These are phyloP conservation scores for Patella depressa DNA, from an alignment of 2,888 invertebrate genomes.

Conservation along the genomic window DNA sequence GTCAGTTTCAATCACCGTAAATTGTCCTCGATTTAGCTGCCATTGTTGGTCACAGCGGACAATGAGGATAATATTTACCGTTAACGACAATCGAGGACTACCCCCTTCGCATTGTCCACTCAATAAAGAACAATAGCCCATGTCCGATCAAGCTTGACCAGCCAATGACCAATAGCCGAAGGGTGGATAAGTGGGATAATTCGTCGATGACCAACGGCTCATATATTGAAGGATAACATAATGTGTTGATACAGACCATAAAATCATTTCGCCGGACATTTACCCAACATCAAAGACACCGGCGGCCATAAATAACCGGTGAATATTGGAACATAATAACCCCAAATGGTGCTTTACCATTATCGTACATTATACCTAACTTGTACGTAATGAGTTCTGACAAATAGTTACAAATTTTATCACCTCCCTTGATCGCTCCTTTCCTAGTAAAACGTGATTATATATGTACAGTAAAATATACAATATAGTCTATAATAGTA, in stretches of 20 bases:
- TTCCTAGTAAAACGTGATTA: no score
- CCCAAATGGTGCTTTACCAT: constrained; percentile 4
- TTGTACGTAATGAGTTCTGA: neutral
- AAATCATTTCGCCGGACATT: constrained; percentile 10
- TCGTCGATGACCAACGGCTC: constrained; percentile 6
- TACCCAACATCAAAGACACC: neutral
- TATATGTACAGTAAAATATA: neutral
- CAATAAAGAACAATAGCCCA: neutral
- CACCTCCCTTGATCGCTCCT: neutral
- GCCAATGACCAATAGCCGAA: neutral
- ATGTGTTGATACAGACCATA: neutral
- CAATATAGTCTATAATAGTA: neutral
- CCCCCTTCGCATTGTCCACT: constrained; percentile 1
- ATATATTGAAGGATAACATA: constrained; percentile 6
- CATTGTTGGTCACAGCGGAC: neutral
- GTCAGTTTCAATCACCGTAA: constrained; percentile 7
- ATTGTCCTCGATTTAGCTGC: neutral
- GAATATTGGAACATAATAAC: constrained; percentile 5
- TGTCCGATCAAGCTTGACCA: constrained; percentile 3
- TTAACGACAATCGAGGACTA: neutral
- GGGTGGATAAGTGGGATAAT: neutral
- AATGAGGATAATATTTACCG: constrained; percentile 4
- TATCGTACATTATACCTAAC: neutral
- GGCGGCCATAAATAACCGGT: neutral
- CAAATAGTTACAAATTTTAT: constrained; percentile 6